Evolutionary conservation across 1,140 invertebrate species (phyloP).

Genomic region (Drosophila lacertosa): DNA sequence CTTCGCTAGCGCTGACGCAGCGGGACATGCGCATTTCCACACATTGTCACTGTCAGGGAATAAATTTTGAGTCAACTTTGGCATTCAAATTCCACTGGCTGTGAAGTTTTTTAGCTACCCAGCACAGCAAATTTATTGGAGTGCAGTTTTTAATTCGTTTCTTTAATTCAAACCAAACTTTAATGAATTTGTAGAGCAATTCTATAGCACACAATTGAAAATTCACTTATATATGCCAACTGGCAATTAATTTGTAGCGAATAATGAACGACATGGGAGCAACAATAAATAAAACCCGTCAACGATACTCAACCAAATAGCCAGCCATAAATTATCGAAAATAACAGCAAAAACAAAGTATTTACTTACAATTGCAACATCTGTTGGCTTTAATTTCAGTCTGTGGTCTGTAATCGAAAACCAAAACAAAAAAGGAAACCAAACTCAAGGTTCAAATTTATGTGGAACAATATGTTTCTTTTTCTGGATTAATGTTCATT

Average conservation of each 20-base stretch:
- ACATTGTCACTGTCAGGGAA: slow-evolving; percentile 8
- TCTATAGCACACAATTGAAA: slow-evolving; percentile 1
- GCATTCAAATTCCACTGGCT: background rate
- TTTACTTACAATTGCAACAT: slow-evolving; percentile 14
- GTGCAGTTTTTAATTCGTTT: background rate
- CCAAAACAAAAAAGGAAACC: background rate
- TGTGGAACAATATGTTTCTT: background rate
- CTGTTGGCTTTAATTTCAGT: slow-evolving; percentile 26
- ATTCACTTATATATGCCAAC: slow-evolving; percentile 11
- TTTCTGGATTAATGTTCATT: background rate
- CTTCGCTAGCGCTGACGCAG: slow-evolving; percentile 9
- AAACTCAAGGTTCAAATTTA: background rate
- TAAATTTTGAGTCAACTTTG: background rate
- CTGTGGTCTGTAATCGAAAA: slow-evolving; percentile 1
- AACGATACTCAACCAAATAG: slow-evolving; percentile 20
- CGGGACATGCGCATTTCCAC: slow-evolving; percentile 12
- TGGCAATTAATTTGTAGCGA: slow-evolving; percentile 6
- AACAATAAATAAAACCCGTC: slow-evolving; percentile 24
- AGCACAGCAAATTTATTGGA: background rate
- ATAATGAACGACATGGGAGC: slow-evolving; percentile 8
- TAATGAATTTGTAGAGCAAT: no score
- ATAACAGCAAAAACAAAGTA: slow-evolving; percentile 5
- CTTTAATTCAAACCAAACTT: no score
- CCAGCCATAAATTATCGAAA: slow-evolving; percentile 30
- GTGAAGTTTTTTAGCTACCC: background rate